Base-by-base conservation (phyloP, 2,113 vertebrate species). In the Acrocephalus kingi region DNA sequence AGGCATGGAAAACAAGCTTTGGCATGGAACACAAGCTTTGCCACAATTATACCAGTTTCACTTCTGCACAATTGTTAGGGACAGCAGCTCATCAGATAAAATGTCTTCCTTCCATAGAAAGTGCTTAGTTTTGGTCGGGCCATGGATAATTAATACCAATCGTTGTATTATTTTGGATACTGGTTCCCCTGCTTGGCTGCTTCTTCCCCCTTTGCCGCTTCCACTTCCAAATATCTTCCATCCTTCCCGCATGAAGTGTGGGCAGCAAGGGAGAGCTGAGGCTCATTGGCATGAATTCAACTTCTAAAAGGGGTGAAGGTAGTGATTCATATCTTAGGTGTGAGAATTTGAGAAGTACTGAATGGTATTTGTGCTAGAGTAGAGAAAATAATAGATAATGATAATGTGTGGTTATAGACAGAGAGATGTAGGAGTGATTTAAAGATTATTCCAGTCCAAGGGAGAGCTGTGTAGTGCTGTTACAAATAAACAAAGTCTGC, bases 61-160 rank as follows among this genome's bases (percentile, higher is more conserved):
- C 19, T 66, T 68, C 62, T 56, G 23, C 28, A 30, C 20, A 30
- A 2, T 87, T 77, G 66, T 59, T 48, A 43, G 43, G 33, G 33
- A 35, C 12, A 66, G 33, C 11, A 79, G 15, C 18, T 75, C 39
- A 48, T 55, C 43, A 73, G 27, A 51, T 72, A 24, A 55, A 81
- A 74, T 27, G 1, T 13, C 33, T 79, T 27, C 9, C 30, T 15
- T 66, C 30, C 22, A 13, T 39, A 25, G 25, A 15, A 85, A 49
- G 33, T 19, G 8, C 49, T 67, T 28, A 23, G 2, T 6, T 43
- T 52, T 84, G 0, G 0, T 49, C 58, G 10, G 5, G 7, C 24
- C 49, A 87, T 55, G 63, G 24, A 28, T 73, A 68, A 41, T 76
- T 76, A 56, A 49, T 55, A 19, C 4, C 55, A 62, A 41, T 54